phyloP scores from a whole-genome alignment of 2,113 vertebrate genomes.

The Eulemur rufifrons region DNA sequence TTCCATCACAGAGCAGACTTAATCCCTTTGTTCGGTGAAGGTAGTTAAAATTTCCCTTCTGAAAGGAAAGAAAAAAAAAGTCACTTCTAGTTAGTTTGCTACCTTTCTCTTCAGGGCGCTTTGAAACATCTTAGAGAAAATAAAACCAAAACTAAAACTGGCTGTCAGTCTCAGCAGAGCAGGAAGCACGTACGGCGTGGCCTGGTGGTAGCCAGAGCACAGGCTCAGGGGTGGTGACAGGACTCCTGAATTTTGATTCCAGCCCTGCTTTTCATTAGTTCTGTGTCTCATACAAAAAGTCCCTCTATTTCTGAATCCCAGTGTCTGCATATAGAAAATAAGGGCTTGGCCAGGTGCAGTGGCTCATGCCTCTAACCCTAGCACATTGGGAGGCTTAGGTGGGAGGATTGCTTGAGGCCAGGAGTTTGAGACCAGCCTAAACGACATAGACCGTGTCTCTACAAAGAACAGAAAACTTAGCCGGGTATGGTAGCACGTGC shows the following conservation, averaged over 20 bases:
- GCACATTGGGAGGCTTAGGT: no score
- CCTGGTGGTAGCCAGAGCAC: rapidly evolving
- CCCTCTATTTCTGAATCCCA: background rate
- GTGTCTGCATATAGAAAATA: background rate
- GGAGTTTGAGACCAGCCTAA: no score
- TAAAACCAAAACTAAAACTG: background rate
- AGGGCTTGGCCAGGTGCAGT: background rate
- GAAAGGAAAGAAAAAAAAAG: conserved; percentile 49
- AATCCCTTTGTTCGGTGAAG: conserved; percentile 66
- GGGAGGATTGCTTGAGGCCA: no score
- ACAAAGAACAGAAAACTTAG: no score
- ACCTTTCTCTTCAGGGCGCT: background rate
- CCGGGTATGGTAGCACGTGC: no score
- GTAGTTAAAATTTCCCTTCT: conserved; percentile 49
- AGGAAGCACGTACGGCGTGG: rapidly evolving
- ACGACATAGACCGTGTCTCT: no score
- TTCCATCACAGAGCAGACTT: conserved; percentile 55
- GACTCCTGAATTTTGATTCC: no score
- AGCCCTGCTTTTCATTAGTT: background rate
- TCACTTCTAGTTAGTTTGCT: background rate
- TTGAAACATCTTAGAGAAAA: background rate
- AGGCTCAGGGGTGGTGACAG: rapidly evolving
- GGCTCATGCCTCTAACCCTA: no score
- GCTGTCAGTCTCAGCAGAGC: rapidly evolving
- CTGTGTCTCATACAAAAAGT: background rate